These are phyloP conservation scores for Melopsittacus undulatus DNA, from an alignment of 2,797 vertebrate species.

Conservation along the genomic window DNA sequence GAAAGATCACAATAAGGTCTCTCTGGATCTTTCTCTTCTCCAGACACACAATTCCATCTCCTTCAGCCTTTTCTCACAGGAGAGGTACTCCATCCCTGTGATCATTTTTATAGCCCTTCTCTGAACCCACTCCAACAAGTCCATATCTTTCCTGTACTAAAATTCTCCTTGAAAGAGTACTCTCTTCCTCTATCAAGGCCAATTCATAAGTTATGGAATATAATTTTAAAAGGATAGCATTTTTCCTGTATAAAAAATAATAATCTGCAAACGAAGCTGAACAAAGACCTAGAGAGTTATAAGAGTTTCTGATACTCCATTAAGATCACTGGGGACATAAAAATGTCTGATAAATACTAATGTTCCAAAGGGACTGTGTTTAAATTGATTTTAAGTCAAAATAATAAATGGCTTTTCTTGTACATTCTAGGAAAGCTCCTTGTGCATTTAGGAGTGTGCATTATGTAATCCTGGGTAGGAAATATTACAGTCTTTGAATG, in stretches of 20 bases:
- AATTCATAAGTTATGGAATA: not conserved
- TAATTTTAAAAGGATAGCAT: not conserved
- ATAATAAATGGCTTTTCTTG: not conserved
- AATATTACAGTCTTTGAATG: not conserved
- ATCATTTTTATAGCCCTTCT: not conserved
- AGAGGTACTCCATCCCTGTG: not conserved
- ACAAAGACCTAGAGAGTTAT: not conserved
- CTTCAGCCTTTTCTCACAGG: not conserved
- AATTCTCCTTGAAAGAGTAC: not conserved
- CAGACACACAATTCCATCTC: not conserved
- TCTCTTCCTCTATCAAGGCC: not conserved
- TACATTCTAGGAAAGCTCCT: not conserved
- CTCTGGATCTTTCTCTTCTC: not conserved
- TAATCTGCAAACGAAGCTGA: not conserved
- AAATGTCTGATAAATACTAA: slow-evolving; percentile 5
- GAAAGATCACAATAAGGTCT: not conserved
- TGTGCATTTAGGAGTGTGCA: not conserved
- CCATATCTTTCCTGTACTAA: not conserved
- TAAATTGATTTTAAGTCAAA: slow-evolving; percentile 46
- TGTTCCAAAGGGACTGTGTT: not conserved
- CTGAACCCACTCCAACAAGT: not conserved
- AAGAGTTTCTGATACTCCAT: not conserved
- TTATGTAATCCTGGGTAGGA: not conserved
- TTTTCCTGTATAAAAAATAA: not conserved
- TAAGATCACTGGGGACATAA: not conserved